Base-by-base conservation (phyloP, 2,888 invertebrate genomes). In the Tineola bisselliella region DNA sequence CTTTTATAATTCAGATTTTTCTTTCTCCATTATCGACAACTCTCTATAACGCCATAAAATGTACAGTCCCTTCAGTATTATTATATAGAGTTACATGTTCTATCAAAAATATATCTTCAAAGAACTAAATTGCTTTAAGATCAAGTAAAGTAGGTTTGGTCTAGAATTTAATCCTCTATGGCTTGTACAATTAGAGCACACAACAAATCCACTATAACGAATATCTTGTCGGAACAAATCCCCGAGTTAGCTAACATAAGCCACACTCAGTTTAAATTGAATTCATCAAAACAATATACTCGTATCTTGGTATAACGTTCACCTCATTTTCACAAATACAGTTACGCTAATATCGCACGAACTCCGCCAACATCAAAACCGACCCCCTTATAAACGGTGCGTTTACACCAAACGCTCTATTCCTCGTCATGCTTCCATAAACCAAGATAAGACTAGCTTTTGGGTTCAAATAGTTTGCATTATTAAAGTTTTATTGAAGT, bases 271-370 rank as follows among this genome's bases (percentile, higher is more conserved):
- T 8, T 15, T 8, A 48, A 48, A 48, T 48, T 48, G 48, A 48
- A 48, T 48, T 48, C 48, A 48, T 48, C 48, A 48, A 48, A 48
- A 48, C 48, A 48, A 48, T 48, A 48, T 48, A 48, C 15, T 3
- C 6, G 48, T 48, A 48, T 48, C 48, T 13, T 48, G 38, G 6
- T 6, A 38, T 38, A 38, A 48, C 13, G 48, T 17, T 48, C 48
- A 48, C 48, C 48, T 48, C 48, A 48, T 48, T 48, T 48, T 48
- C 48, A 48, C 48, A 48, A 48, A 48, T 48, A 48, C 48, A 48
- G 48, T 48, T 48, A 48, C 48, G 48, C 17, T 48, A 48, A 48
- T 48, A 48, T 48, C 15, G 17, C 48, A 48, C 48, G 48, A 48
- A 48, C 48, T 48, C 48, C 17, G 48, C 48, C 48, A 38, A 48